Evolutionary conservation across 2,113 vertebrate species (phyloP), one percentile per base, ranked within the genome.

Genomic region (Carassius carassius): DNA sequence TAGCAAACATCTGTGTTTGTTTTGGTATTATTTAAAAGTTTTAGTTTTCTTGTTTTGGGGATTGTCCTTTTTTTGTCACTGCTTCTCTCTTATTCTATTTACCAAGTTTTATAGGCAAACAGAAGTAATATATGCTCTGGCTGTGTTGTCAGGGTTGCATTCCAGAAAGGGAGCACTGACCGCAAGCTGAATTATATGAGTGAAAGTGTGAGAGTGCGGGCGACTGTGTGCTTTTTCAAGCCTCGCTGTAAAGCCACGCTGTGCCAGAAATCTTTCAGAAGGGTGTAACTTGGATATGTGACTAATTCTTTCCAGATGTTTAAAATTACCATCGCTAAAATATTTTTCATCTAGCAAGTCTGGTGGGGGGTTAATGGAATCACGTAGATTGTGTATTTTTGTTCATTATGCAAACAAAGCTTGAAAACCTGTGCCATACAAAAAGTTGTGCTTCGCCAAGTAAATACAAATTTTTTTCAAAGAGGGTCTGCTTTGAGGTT

Each of bases 211-310:
- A 80, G 78, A 63, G 72, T 72, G 70, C 32, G 56, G 74, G 37
- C 5, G 47, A 44, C 8, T 41, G 70, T 81, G 75, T 78, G 41
- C 62, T 86, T 84, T 80, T 88, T 85, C 74, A 32, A 81, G 88
- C 89, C 58, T 86, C 82, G 89, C 81, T 87, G 69, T 84, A 82
- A 54, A 88, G 89, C 80, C 85, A 67, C 82, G 56, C 87, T 81
- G 81, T 85, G 76, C 19, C 86, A 84, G 81, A 89, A 90, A 91
- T 93, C 74, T 80, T 87, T 89, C 82, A 87, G 88, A 87, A 84
- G 88, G 92, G 91, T 86, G 72, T 79, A 74, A 81, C 84, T 78
- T 83, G 85, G 82, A 86, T 81, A 75, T 21, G 1, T 12, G 44
- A 76, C 47, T 86, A 74, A 89, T 87, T 87, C 5, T 21, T 84